Evolutionary conservation across 2,888 invertebrate genomes (phyloP).

Genomic region (Seira ritae): DNA sequence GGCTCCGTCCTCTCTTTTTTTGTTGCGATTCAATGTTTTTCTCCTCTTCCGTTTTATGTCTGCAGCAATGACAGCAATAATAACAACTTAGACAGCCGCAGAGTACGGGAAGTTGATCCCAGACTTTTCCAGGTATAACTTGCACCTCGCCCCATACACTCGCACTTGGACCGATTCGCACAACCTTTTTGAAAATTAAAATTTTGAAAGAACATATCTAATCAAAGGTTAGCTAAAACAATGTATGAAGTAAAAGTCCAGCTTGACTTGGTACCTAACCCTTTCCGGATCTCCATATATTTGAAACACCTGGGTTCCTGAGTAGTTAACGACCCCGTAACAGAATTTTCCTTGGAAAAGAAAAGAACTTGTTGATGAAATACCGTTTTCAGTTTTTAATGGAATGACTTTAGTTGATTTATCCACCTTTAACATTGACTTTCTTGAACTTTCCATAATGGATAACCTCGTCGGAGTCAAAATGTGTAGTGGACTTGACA

Average conservation of each 20-base stretch:
- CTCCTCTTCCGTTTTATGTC: no score
- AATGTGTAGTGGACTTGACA: conserved; percentile 9
- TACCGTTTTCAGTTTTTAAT: no score
- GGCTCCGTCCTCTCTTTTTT: no score
- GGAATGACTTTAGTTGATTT: no score
- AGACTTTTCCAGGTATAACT: conserved; percentile 16
- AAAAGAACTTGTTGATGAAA: no score
- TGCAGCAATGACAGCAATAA: not conserved
- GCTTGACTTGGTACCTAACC: conserved; percentile 15
- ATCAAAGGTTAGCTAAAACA: not conserved
- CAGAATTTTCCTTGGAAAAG: conserved; percentile 35
- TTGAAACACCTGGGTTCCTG: conserved; percentile 45
- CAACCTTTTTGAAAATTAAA: conserved; percentile 5
- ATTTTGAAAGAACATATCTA: not conserved
- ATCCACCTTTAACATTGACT: not conserved
- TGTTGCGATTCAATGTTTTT: no score
- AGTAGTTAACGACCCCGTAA: conserved; percentile 36
- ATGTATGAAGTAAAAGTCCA: not conserved
- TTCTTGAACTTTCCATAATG: conserved; percentile 22
- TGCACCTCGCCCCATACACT: conserved; percentile 53
- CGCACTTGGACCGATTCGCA: conserved; percentile 26
- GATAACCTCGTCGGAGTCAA: conserved; percentile 37
- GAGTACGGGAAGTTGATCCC: not conserved
- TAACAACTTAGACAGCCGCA: not conserved
- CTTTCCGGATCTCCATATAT: conserved; percentile 41